These are phyloP conservation scores for Nasonia longicornis DNA, from an alignment of 1,140 invertebrate species.

Conservation along the genomic window DNA sequence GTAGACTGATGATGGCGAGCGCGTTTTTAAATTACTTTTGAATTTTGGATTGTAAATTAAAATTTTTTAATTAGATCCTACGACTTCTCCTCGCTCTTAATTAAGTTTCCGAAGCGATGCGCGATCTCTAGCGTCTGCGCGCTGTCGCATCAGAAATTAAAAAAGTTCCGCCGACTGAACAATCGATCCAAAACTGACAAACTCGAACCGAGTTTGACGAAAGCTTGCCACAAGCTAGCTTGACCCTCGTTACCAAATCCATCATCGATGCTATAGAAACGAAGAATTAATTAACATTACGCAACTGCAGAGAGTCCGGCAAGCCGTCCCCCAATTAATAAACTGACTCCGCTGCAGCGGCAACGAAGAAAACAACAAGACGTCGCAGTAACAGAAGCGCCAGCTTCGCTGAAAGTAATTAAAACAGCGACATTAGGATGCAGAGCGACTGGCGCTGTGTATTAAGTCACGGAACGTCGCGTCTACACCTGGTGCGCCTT, in stretches of 20 bases:
- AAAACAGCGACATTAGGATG: constrained; percentile 22
- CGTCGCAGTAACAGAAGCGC: not conserved
- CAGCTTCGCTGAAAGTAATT: not conserved
- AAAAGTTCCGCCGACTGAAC: too few species aligned
- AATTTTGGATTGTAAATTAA: not conserved
- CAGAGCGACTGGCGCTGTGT: constrained; percentile 15
- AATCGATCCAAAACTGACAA: too few species aligned
- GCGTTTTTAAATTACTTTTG: not conserved
- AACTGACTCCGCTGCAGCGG: not conserved
- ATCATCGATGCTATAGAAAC: not conserved
- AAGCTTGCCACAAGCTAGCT: too few species aligned
- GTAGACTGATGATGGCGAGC: too few species aligned
- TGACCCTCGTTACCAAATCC: too few species aligned
- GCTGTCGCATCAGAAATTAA: too few species aligned
- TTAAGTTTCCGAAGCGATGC: too few species aligned
- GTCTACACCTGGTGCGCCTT: constrained; percentile 27
- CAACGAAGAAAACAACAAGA: not conserved
- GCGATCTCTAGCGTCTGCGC: too few species aligned
- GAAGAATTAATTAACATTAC: not conserved
- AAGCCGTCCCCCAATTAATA: not conserved
- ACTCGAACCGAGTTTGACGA: too few species aligned
- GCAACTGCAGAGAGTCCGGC: not conserved
- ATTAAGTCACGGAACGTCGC: constrained; percentile 29
- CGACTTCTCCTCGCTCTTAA: too few species aligned
- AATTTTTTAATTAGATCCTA: not conserved